phyloP scores from a whole-genome alignment of 2,888 invertebrate genomes.

The Criorhina ranunculi region DNA sequence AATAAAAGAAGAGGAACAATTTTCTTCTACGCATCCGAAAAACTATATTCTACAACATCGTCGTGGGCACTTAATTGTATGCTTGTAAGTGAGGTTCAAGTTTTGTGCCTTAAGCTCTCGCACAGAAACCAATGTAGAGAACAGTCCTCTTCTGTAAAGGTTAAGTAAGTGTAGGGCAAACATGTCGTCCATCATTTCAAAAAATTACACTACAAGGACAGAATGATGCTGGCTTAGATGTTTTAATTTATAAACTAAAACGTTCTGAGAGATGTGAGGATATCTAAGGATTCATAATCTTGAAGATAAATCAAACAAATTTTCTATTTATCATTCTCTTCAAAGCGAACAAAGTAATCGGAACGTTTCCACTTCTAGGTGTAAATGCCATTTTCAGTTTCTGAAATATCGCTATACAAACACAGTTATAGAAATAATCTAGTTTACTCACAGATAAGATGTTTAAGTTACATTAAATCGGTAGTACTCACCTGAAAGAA shows the following conservation, averaged over 20 bases:
- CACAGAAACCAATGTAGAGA: slow-evolving; percentile 33
- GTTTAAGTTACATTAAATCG: not conserved
- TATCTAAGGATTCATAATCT: not conserved
- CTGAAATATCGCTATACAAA: not conserved
- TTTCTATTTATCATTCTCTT: too few species aligned
- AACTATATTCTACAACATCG: not conserved
- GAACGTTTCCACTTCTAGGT: not conserved
- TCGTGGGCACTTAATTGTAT: slow-evolving; percentile 27
- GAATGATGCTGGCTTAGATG: not conserved
- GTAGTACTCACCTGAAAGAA: slow-evolving; percentile 55
- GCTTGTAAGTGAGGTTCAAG: slow-evolving; percentile 57
- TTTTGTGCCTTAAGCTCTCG: slow-evolving; percentile 48
- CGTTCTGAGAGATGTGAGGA: not conserved
- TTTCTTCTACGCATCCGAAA: slow-evolving; percentile 1
- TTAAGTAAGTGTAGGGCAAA: slow-evolving; percentile 48
- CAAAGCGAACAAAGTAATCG: not conserved
- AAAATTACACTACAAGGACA: slow-evolving; percentile 32
- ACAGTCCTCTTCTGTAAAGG: slow-evolving; percentile 26
- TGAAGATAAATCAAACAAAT: too few species aligned
- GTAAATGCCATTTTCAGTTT: not conserved
- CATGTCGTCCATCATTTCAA: slow-evolving; percentile 32
- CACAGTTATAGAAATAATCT: slow-evolving; percentile 2
- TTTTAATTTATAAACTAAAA: slow-evolving; percentile 3
- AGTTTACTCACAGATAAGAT: slow-evolving; percentile 30
- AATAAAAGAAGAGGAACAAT: not conserved